Evolutionary conservation across 2,113 vertebrate genomes (phyloP).

Genomic region (Greenwoodochromis staneri): DNA sequence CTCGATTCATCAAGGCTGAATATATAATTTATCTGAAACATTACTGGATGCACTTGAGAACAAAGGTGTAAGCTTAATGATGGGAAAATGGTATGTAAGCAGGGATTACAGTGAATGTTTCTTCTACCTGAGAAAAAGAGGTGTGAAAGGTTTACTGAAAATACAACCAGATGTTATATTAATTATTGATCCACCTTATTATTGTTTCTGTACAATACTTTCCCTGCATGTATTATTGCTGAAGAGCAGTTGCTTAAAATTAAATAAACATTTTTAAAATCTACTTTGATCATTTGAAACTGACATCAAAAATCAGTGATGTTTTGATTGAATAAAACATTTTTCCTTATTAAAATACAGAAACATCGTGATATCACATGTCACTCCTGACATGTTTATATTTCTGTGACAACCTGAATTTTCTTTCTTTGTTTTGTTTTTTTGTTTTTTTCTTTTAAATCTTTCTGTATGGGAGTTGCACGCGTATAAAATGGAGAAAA

Average conservation of each 20-base stretch:
- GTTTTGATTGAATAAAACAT: background rate
- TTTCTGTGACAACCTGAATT: background rate
- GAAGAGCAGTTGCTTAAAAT: background rate
- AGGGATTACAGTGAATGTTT: background rate
- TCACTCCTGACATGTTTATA: background rate
- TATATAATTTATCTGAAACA: background rate
- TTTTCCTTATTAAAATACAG: background rate
- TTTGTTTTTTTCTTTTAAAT: background rate
- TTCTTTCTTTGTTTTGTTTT: accelerated
- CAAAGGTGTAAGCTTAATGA: background rate
- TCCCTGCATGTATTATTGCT: background rate
- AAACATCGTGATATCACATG: background rate
- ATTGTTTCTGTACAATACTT: background rate
- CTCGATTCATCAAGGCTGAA: background rate
- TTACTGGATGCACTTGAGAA: background rate
- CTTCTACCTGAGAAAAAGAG: background rate
- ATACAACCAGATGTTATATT: background rate
- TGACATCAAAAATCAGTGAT: background rate
- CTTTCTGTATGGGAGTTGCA: background rate
- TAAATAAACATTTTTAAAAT: background rate
- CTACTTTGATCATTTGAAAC: background rate
- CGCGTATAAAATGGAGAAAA: background rate
- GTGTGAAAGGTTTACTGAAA: background rate
- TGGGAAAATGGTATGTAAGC: background rate
- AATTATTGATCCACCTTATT: background rate